Evolutionary conservation across 2,888 invertebrate genomes (phyloP).

Genomic region (Eudemis profundana): DNA sequence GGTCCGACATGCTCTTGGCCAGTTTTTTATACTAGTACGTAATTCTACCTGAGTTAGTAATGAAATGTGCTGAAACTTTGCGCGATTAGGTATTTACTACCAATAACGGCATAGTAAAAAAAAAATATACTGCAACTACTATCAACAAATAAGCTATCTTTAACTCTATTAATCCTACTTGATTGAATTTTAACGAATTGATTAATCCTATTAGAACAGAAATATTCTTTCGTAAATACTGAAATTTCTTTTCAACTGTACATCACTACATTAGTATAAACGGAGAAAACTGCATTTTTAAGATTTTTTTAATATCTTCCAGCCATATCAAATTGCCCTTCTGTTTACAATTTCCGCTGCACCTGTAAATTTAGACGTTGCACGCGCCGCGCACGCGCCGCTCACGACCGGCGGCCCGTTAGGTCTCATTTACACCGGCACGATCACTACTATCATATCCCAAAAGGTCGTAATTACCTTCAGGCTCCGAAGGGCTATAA

Average conservation of each 20-base stretch:
- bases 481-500: slow-evolving; percentile 1
- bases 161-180: too few relatives aligned
- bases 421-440: slow-evolving; percentile 53
- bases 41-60: too few relatives aligned
- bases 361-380: slow-evolving; percentile 66
- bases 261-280: too few relatives aligned
- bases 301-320: slow-evolving; percentile 4
- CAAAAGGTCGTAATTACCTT: slow-evolving; percentile 1
- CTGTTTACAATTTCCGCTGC: slow-evolving; percentile 52
- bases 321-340: slow-evolving; percentile 28
- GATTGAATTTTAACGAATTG: too few relatives aligned
- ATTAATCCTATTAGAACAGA: not conserved
- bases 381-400: slow-evolving; percentile 61
- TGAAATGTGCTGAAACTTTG: too few relatives aligned
- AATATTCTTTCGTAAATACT: not conserved
- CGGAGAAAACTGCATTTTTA: too few relatives aligned
- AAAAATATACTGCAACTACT: too few relatives aligned
- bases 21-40: too few relatives aligned
- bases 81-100: too few relatives aligned
- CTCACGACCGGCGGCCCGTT: slow-evolving; percentile 58
- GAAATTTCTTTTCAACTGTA: too few relatives aligned
- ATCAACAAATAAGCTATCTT: too few relatives aligned
- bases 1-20: too few relatives aligned
- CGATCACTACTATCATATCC: slow-evolving; percentile 49
- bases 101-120: not conserved